phyloP scores from a whole-genome alignment of 2,797 vertebrate genomes.

The Acanthurus lineatus region DNA sequence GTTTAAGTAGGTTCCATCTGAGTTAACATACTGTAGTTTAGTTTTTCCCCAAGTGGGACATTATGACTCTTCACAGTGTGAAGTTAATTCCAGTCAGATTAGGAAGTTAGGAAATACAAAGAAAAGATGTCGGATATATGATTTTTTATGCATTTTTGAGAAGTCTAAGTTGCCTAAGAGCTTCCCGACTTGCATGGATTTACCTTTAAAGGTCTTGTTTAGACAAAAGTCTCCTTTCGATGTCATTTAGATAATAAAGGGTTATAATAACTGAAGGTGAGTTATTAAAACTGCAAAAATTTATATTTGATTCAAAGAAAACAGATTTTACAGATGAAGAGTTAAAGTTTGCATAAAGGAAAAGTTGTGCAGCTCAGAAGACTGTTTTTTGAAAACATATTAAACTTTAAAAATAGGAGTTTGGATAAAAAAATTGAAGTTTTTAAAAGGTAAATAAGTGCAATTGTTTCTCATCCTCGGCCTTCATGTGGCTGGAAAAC shows the following conservation, averaged over 20 bases:
- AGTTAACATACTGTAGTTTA: background rate
- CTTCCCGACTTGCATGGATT: slow-evolving; percentile 11
- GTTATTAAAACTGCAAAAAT: background rate
- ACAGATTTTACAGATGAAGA: background rate
- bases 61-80: background rate
- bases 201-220: slow-evolving; percentile 16
- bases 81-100: too few relatives aligned
- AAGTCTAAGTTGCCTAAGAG: background rate
- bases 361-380: background rate
- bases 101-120: background rate
- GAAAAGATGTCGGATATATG: background rate
- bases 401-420: background rate
- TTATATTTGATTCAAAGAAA: slow-evolving; percentile 8
- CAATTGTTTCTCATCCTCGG: background rate
- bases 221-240: slow-evolving; percentile 3
- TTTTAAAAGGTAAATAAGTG: background rate
- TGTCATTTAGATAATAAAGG: slow-evolving; percentile 9
- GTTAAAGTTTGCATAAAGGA: background rate
- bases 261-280: background rate
- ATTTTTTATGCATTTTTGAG: background rate
- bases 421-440: background rate
- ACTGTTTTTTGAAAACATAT: too few relatives aligned
- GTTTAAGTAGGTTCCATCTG: background rate
- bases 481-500: background rate
- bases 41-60: background rate